phyloP scores from a whole-genome alignment of 2,797 vertebrate species.

The Helicolenus hilgendorfi region DNA sequence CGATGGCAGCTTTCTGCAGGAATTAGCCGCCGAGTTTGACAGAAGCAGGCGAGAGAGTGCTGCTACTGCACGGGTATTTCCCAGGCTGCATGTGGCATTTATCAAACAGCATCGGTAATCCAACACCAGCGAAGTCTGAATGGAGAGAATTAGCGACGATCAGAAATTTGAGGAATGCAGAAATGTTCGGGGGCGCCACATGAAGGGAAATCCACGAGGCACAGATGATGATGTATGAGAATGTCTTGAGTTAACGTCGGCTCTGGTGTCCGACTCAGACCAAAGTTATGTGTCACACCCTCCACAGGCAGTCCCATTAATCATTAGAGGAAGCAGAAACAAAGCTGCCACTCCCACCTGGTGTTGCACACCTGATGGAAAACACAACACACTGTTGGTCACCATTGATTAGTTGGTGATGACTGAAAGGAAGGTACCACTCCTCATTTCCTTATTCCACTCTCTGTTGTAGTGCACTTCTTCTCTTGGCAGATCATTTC shows the following conservation, averaged over 20 bases:
- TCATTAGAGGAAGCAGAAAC: constrained; percentile 53
- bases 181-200: constrained; percentile 40
- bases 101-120: constrained; percentile 66
- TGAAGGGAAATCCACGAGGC: constrained; percentile 51
- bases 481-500: background rate
- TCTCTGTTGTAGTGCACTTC: background rate
- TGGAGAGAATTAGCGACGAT: constrained; percentile 55
- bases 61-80: constrained; percentile 53
- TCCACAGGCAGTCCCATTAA: constrained; percentile 59
- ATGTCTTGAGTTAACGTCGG: constrained; percentile 33
- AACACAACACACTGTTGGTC: background rate
- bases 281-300: constrained; percentile 72
- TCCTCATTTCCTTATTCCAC: background rate
- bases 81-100: constrained; percentile 67
- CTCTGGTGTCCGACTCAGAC: constrained; percentile 54
- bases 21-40: constrained; percentile 55
- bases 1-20: constrained; percentile 35
- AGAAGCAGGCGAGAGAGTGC: constrained; percentile 19
- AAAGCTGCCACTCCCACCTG: constrained; percentile 35
- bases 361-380: constrained; percentile 38
- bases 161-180: constrained; percentile 81
- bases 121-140: constrained; percentile 57
- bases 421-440: background rate
- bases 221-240: constrained; percentile 43
- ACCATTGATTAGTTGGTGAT: background rate